Base-by-base conservation (phyloP, 2,888 invertebrate genomes). In the Carpatolechia fugitivella region DNA sequence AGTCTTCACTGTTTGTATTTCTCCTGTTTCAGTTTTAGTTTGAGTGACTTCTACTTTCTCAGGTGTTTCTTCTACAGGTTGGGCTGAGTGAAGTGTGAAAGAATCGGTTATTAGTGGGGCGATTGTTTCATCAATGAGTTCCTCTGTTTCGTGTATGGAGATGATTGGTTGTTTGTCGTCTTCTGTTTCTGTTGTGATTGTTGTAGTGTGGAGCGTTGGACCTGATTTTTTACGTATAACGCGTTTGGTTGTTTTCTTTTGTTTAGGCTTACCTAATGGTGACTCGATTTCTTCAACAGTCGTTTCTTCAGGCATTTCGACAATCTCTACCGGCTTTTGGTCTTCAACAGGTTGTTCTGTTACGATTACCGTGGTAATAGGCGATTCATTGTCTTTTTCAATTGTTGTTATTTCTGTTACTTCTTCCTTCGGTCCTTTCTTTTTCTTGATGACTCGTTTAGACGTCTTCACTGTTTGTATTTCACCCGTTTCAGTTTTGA, bases 271-370 rank as follows among this genome's bases (percentile, higher is more conserved):
- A 60, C 70, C 76, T n/a, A 74, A 70, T 16, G 67, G 68, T 0
- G 68, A 58, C 52, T 71, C 75, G 14, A 20, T 63, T 61, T 76
- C 76, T 51, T 66, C 70, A 13, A 78, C 64, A 14, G 61, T 62
- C 16, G 56, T 70, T 53, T 76, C 70, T 62, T 85, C 82, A 0
- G 85, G 80, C 6, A 84, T 60, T 54, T 88, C 72, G 5, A 68
- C 40, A 0, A 59, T 57, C 56, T 70, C 58, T 0, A 57, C 29
- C 1, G 52, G 59, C 13, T 33, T 14, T 6, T 8, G 24, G 61
- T 49, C 52, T 47, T 54, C 54, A 41, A n/a, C 40, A 13, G 52
- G 41, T 6, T 60, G 60, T 56, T 63, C 64, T 0, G 40, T 55
- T 0, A 62, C 60, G 0, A 56, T 60, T 0, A 68, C 63, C 0